These are phyloP conservation scores for Nebria salina DNA, from an alignment of 2,888 invertebrate genomes.

Conservation along the genomic window DNA sequence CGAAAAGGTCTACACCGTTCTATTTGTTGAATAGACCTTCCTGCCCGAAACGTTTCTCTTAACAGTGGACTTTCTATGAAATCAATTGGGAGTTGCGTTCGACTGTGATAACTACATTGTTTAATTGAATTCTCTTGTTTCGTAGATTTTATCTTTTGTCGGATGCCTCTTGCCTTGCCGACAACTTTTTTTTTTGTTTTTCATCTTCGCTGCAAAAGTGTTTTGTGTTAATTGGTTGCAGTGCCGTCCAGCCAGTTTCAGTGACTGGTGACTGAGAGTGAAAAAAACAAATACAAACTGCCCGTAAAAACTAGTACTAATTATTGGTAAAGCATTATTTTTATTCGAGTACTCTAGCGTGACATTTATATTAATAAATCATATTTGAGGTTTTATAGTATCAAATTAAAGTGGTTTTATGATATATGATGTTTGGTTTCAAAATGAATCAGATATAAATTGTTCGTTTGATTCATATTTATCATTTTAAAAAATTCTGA, in stretches of 20 bases:
- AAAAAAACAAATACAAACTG: neutral
- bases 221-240: slow-evolving; percentile 35
- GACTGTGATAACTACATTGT: slow-evolving; percentile 42
- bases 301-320: neutral
- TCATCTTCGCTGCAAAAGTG: slow-evolving; percentile 13
- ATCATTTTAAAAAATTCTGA: too few species aligned
- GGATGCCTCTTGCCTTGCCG: slow-evolving; percentile 23
- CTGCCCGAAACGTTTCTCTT: neutral
- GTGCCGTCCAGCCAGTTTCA: neutral
- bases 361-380: slow-evolving; percentile 1
- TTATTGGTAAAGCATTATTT: slow-evolving; percentile 1
- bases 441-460: neutral
- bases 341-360: neutral
- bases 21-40: neutral
- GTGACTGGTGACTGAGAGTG: neutral
- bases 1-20: neutral
- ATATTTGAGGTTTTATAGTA: neutral
- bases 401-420: neutral
- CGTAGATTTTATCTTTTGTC: slow-evolving; percentile 37
- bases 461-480: neutral
- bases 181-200: slow-evolving; percentile 32
- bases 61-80: slow-evolving; percentile 29
- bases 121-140: slow-evolving; percentile 45
- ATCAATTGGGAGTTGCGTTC: slow-evolving; percentile 35
- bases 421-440: neutral